Evolutionary conservation across 2,113 vertebrate genomes (phyloP).

Genomic region (Oostethus manadensis): DNA sequence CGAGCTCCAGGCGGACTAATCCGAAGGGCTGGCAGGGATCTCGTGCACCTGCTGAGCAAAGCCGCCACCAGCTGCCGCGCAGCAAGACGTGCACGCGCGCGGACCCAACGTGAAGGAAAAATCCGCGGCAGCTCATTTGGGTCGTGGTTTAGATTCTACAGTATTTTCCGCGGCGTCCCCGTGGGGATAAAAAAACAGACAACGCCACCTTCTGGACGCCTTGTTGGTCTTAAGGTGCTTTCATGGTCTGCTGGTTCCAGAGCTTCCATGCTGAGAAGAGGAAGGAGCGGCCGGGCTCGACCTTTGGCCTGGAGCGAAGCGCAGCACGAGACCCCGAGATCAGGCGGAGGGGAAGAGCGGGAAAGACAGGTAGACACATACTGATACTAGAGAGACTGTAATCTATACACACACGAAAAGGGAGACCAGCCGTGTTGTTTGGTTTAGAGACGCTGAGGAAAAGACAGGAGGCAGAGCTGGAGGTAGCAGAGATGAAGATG

Average conservation of each 20-base stretch:
- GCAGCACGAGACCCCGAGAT: conserved; percentile 54
- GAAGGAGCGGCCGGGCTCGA: conserved; percentile 75
- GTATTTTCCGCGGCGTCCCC: too few species aligned
- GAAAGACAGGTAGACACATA: conserved; percentile 73
- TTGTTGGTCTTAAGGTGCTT: conserved; percentile 29
- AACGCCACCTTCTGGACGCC: background rate
- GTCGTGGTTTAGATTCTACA: too few species aligned
- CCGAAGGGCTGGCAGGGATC: conserved; percentile 49
- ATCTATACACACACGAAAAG: too few species aligned
- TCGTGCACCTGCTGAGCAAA: conserved; percentile 52
- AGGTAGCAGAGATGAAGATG: too few species aligned
- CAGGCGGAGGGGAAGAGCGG: conserved; percentile 46
- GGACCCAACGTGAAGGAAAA: too few species aligned
- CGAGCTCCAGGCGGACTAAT: conserved; percentile 45
- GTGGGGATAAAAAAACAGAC: too few species aligned
- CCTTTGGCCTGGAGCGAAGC: conserved; percentile 76
- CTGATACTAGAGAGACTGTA: too few species aligned
- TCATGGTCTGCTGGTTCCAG: conserved; percentile 33
- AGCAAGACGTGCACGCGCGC: too few species aligned
- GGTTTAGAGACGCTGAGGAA: too few species aligned
- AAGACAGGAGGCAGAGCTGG: too few species aligned
- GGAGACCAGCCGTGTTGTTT: too few species aligned
- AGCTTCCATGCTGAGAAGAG: conserved; percentile 77
- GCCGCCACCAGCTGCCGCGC: conserved; percentile 48
- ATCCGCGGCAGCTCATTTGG: too few species aligned